A percentile compares a stretch with the other conserved stretches of the same genome.
These are phyloP conservation scores for Dascillus cervinus DNA, from an alignment of 2,888 invertebrate genomes.

Conservation along the genomic window DNA sequence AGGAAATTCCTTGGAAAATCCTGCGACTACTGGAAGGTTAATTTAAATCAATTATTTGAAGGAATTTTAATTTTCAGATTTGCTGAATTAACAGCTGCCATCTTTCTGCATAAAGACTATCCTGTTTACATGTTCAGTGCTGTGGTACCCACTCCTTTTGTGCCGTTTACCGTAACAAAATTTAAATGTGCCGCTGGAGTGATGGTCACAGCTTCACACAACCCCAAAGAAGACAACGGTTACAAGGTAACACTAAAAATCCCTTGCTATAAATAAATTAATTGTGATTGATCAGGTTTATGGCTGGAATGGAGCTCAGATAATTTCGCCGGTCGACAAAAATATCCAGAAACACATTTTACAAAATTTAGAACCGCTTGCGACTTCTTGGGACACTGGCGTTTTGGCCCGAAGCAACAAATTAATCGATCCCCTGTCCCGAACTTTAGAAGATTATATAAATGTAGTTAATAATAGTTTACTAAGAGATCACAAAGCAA, in stretches of 20 bases:
- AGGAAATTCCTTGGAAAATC: too few relatives aligned
- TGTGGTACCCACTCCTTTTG: conserved; percentile 87
- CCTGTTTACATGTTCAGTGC: conserved; percentile 70
- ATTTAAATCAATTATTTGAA: neutral
- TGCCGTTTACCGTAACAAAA: conserved; percentile 75
- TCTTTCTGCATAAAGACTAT: conserved; percentile 56
- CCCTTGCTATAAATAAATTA: neutral
- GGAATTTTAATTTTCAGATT: conserved; percentile 52
- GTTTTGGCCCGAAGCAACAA: conserved; percentile 44
- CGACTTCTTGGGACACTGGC: conserved; percentile 69
- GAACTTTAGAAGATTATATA: conserved; percentile 63
- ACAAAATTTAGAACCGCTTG: conserved; percentile 67
- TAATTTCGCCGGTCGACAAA: conserved; percentile 85
- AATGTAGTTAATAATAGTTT: conserved; percentile 49
- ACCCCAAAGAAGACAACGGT: conserved; percentile 93
- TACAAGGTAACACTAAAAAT: conserved; percentile 60
- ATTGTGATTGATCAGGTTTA: conserved; percentile 77
- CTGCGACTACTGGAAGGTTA: too few relatives aligned
- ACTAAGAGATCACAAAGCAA: conserved; percentile 45
- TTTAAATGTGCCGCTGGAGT: conserved; percentile 78
- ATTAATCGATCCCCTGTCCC: conserved; percentile 60
- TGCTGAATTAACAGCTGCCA: conserved; percentile 78
- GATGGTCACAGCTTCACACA: conserved; percentile 99
- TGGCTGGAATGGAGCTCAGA: conserved; percentile 92
- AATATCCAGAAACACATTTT: conserved; percentile 73